Base-by-base conservation (phyloP, 2,888 invertebrate genomes). In the Parnassius apollo region DNA sequence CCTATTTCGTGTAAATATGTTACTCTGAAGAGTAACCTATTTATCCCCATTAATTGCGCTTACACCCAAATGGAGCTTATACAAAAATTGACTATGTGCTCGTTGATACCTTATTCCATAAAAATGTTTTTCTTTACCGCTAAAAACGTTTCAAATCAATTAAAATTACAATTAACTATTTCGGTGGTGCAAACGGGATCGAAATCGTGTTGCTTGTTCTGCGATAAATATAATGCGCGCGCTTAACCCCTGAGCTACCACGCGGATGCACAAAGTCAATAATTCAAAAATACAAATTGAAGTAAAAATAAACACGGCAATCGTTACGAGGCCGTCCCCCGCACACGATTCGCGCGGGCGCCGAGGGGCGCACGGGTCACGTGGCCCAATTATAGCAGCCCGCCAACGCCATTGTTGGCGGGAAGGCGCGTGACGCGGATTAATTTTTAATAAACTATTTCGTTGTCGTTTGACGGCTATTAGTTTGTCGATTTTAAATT, bases 371-470 rank as follows among this genome's bases (percentile, higher is more conserved):
- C 35, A 54, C 61, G 51, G 64, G 68, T 59, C 72, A 68, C 72
- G 71, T 69, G 71, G 50, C 68, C 66, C 68, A 70, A 70, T 71
- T 67, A 69, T 49, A 35, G 13, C 9, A 9, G 42, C 44, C 58
- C 51, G 51, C 56, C 56, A 45, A 22, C 60, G 57, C 61, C 58
- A 61, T 57, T 57, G 66, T 59, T 35, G 61, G 56, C 56, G 59
- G 62, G 61, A 56, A 12, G 50, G 51, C 67, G 67, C 75, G 73
- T 68, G 68, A 63, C 62, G 59, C 57, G 66, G 69, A 74, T 75
- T 71, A 59, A 59, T 62, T 62, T 53, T 58, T 59, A 59, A 62
- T 62, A 62, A 57, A 55, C 59, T 45, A 49, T 55, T 59, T 53
- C 45, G 45, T 12, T 52, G 8, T 35, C 54, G 59, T 59, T 59